Conservation (phyloP, 2,113 vertebrate genomes). For the Hemiscyllium ocellatum region DNA sequence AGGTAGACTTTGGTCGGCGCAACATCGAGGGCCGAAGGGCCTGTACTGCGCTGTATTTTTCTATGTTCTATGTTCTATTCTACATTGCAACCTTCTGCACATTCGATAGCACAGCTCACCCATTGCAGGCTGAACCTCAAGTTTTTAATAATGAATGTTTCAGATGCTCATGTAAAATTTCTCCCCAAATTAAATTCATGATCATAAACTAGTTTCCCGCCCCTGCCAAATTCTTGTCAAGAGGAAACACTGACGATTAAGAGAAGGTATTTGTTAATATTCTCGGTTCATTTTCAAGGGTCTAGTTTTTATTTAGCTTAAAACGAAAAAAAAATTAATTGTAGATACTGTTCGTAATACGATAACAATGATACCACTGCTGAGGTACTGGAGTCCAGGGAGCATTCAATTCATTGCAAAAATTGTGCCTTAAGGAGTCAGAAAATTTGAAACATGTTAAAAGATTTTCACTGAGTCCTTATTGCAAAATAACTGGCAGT, state of each 20-base stretch:
- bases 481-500: background rate
- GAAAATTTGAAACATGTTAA: background rate
- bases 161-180: background rate
- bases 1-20: too few relatives aligned
- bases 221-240: background rate
- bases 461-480: background rate
- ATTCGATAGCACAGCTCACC: background rate
- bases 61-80: too few relatives aligned
- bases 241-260: background rate
- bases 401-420: background rate
- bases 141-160: background rate
- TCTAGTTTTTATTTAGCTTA: background rate
- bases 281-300: background rate
- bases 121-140: background rate
- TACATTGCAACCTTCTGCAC: background rate
- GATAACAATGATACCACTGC: background rate
- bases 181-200: background rate
- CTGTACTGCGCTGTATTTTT: too few relatives aligned
- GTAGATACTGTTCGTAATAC: background rate
- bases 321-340: background rate
- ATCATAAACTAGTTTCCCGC: background rate
- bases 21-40: too few relatives aligned
- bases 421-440: background rate
- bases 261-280: background rate
- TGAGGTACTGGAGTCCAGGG: background rate